Base-by-base conservation (phyloP, 1,140 invertebrate genomes). In the Pogonomyrmex barbatus region DNA sequence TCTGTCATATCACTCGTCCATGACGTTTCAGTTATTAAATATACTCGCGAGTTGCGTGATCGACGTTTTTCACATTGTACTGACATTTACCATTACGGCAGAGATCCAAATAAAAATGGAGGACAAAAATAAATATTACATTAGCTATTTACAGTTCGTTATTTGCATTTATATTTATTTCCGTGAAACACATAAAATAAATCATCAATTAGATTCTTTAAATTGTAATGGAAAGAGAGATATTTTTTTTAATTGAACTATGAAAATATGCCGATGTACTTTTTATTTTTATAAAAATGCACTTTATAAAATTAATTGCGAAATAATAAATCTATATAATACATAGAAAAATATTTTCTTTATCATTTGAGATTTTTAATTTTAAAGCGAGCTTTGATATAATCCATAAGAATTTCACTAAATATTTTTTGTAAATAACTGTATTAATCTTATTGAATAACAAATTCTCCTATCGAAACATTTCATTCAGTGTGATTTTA, bases 1-100 rank as follows among this genome's bases (percentile, higher is more conserved):
- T 47, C 30, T 60, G 68, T 60, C 79, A 73, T 47, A 75, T 83
- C 79, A 50, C 68, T 73, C 79, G 67, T 62, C 54, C 42, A 60
- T 83, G 54, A 73, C 79, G n/a, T 83, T 75, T 73, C 54, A 50
- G 79, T 83, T 83, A 73, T 75, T 73, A 83, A 83, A 83, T 83
- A 83, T 63, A 83, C 45, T 75, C 30, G 42, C 50, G 68, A 75
- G 42, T 83, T 60, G 30, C 52, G 33, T 58, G 54, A 58, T 75
- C 54, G 68, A 63, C 54, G 30, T 63, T 73, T 75, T 56, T 75
- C 54, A 47, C 54, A 42, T 73, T 17, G 42, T 42, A 36, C 4
- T 60, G 42, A 75, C 30, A 12, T 73, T 42, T 68, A 60, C n/a
- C 36, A 73, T 71, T 47, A 58, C 24, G 14, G 24, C 17, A 71